Conservation (phyloP, 2,888 invertebrate genomes). For the Macaria notata region DNA sequence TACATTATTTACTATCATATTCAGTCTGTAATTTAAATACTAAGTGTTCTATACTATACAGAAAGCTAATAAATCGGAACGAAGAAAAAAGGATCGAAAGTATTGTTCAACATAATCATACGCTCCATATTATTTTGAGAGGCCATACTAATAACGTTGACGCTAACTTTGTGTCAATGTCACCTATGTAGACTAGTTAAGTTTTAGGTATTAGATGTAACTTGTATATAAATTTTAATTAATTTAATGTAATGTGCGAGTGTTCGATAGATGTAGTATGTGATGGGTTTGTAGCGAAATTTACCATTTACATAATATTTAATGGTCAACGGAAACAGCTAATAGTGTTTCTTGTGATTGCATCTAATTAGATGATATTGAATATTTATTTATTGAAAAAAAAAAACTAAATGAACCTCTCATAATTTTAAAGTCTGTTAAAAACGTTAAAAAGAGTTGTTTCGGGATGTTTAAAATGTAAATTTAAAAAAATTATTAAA, state of each 20-base stretch:
- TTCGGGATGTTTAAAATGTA: slow-evolving; percentile 1
- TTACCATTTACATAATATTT: slow-evolving; percentile 53
- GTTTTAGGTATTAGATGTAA: slow-evolving; percentile 70
- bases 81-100: slow-evolving; percentile 22
- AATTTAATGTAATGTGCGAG: slow-evolving; percentile 78
- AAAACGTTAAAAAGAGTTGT: no score
- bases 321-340: slow-evolving; percentile 40
- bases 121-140: slow-evolving; percentile 40
- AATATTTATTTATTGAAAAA: background rate
- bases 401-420: no score
- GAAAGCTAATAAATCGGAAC: slow-evolving; percentile 15
- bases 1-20: no score
- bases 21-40: no score
- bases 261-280: slow-evolving; percentile 80
- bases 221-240: slow-evolving; percentile 79
- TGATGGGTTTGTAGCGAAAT: slow-evolving; percentile 67
- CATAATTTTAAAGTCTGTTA: no score
- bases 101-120: slow-evolving; percentile 44
- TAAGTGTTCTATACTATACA: slow-evolving; percentile 8
- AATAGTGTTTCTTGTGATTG: slow-evolving; percentile 17
- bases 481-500: no score
- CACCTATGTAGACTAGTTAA: slow-evolving; percentile 51
- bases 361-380: background rate
- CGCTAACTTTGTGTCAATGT: slow-evolving; percentile 55
- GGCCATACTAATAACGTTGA: slow-evolving; percentile 55